phyloP scores from a whole-genome alignment of 2,888 invertebrate genomes.

The Pimpla rufipes region DNA sequence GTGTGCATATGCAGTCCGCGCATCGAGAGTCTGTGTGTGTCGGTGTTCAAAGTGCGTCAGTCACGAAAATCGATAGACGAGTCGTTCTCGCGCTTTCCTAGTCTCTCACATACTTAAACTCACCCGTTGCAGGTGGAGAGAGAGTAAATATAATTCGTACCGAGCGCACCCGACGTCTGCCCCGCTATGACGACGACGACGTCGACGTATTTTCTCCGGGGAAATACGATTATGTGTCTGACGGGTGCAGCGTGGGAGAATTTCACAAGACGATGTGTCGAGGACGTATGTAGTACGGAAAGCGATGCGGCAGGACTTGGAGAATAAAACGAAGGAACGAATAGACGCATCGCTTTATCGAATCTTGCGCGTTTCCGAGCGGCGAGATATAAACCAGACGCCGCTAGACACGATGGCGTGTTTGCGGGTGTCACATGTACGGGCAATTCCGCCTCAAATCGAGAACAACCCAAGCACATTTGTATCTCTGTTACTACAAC shows the following conservation, averaged over 20 bases:
- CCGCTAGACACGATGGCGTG: not conserved
- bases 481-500: no score
- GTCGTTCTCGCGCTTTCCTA: constrained; percentile 55
- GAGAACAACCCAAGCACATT: not conserved
- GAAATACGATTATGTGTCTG: constrained; percentile 61
- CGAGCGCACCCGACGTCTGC: constrained; percentile 37
- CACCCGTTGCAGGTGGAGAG: constrained; percentile 30
- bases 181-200: constrained; percentile 18
- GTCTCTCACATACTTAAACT: constrained; percentile 32
- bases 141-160: constrained; percentile 64
- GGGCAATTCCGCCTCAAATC: not conserved
- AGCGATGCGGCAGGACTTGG: constrained; percentile 5
- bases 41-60: constrained; percentile 58
- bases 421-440: not conserved
- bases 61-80: constrained; percentile 66
- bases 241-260: constrained; percentile 58
- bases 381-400: not conserved
- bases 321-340: constrained; percentile 11
- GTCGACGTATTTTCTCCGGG: constrained; percentile 40
- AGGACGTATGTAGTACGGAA: not conserved
- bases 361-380: constrained; percentile 7
- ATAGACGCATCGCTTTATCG: constrained; percentile 7
- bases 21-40: not conserved
- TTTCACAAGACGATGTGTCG: constrained; percentile 44
- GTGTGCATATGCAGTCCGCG: not conserved